phyloP scores from a whole-genome alignment of 2,113 vertebrate genomes.

The Chionomys nivalis region DNA sequence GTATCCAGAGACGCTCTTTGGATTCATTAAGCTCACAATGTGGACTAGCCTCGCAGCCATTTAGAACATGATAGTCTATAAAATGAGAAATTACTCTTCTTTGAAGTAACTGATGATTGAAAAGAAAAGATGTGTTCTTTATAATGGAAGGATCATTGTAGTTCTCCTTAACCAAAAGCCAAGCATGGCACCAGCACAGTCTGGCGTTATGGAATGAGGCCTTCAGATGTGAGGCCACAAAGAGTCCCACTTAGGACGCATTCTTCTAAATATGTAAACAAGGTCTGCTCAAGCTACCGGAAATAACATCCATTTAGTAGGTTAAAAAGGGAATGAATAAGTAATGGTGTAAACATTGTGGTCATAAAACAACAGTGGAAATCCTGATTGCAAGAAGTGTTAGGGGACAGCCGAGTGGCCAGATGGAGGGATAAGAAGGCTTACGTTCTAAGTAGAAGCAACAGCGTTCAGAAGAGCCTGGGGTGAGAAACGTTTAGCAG shows the following conservation, averaged over 20 bases:
- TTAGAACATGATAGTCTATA: background rate
- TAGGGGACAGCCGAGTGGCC: background rate
- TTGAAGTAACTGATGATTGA: background rate
- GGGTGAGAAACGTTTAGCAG: background rate
- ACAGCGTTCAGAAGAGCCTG: background rate
- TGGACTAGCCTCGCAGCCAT: background rate
- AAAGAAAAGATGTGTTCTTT: background rate
- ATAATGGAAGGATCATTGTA: background rate
- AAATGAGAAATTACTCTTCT: background rate
- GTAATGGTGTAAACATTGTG: background rate
- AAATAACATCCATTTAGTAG: background rate
- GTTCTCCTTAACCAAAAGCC: background rate
- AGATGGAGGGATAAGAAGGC: too few species aligned
- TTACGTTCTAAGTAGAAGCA: background rate
- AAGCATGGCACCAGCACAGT: background rate
- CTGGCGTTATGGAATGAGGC: background rate
- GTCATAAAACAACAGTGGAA: background rate
- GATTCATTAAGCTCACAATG: background rate
- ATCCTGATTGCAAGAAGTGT: background rate
- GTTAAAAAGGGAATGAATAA: background rate
- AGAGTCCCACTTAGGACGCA: background rate
- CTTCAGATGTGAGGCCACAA: background rate
- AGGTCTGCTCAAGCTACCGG: background rate
- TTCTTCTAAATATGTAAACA: background rate
- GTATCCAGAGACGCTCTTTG: background rate